phyloP scores from a whole-genome alignment of 2,113 vertebrate genomes.

The Panthera leo region DNA sequence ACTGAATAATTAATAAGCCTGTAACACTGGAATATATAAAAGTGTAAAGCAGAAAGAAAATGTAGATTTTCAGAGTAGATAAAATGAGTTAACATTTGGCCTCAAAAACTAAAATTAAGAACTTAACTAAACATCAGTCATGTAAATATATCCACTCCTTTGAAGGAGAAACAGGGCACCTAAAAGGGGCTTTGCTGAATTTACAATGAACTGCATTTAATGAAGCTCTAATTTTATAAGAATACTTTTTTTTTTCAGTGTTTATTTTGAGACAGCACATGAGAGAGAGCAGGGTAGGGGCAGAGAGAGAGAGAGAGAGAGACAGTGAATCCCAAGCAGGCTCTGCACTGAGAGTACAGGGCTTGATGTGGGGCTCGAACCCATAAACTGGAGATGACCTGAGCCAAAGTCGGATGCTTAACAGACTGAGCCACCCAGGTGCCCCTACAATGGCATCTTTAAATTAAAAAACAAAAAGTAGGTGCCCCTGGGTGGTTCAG shows the following conservation, averaged over 20 bases:
- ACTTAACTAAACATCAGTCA: neutral
- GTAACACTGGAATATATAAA: neutral
- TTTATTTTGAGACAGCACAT: too few relatives aligned
- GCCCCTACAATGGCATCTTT: too few relatives aligned
- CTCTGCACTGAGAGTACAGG: too few relatives aligned
- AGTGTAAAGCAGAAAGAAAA: neutral
- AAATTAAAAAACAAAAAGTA: too few relatives aligned
- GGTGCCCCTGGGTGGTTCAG: too few relatives aligned
- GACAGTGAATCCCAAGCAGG: too few relatives aligned
- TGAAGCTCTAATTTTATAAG: conserved; percentile 13
- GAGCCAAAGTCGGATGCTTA: too few relatives aligned
- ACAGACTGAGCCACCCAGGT: too few relatives aligned
- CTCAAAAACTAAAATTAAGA: conserved; percentile 13
- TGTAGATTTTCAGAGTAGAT: neutral
- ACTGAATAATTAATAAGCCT: neutral
- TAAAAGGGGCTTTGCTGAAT: neutral
- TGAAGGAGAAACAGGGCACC: neutral
- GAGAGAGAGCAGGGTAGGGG: too few relatives aligned
- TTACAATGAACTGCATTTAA: neutral
- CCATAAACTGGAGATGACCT: too few relatives aligned
- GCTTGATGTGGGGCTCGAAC: too few relatives aligned
- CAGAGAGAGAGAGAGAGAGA: too few relatives aligned
- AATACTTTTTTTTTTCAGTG: neutral
- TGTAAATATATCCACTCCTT: neutral
- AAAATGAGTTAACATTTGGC: neutral